Percentiles rank a stretch among this genome's conserved stretches.
These are phyloP conservation scores for Catostomus latipinnis DNA, from an alignment of 2,797 vertebrate species.

Conservation along the genomic window DNA sequence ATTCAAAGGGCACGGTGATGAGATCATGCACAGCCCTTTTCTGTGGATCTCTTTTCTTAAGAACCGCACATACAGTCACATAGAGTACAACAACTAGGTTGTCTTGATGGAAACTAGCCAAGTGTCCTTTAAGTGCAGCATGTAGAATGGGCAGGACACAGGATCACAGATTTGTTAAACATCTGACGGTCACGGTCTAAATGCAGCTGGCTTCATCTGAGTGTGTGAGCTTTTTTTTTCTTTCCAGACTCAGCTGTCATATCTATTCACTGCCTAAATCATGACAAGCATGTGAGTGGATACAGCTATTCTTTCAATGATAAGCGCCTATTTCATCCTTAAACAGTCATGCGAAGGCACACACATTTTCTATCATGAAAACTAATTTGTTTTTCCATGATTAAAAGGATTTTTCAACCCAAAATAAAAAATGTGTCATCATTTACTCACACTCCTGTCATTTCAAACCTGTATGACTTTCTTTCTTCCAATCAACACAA, in stretches of 20 bases:
- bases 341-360: background rate
- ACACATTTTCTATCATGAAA: too few relatives aligned
- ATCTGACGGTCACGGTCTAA: slow-evolving; percentile 54
- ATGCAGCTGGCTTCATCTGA: slow-evolving; percentile 44
- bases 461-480: too few relatives aligned
- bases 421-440: too few relatives aligned
- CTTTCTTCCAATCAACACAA: too few relatives aligned
- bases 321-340: background rate
- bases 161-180: slow-evolving; percentile 50
- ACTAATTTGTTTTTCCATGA: too few relatives aligned
- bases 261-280: slow-evolving; percentile 49
- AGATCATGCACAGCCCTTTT: slow-evolving; percentile 19
- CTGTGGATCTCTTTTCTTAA: slow-evolving; percentile 37
- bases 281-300: slow-evolving; percentile 47
- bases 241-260: slow-evolving; percentile 42
- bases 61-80: slow-evolving; percentile 8
- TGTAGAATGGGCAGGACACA: slow-evolving; percentile 41
- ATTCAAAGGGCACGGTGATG: slow-evolving; percentile 24
- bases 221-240: slow-evolving; percentile 6
- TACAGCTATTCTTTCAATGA: slow-evolving; percentile 32
- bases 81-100: background rate
- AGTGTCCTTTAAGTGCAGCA: slow-evolving; percentile 29
- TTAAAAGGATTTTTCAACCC: too few relatives aligned
- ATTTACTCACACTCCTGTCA: too few relatives aligned
- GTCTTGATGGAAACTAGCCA: background rate